These are phyloP conservation scores for Lydus trimaculatus DNA, from an alignment of 2,888 invertebrate species.

Conservation along the genomic window DNA sequence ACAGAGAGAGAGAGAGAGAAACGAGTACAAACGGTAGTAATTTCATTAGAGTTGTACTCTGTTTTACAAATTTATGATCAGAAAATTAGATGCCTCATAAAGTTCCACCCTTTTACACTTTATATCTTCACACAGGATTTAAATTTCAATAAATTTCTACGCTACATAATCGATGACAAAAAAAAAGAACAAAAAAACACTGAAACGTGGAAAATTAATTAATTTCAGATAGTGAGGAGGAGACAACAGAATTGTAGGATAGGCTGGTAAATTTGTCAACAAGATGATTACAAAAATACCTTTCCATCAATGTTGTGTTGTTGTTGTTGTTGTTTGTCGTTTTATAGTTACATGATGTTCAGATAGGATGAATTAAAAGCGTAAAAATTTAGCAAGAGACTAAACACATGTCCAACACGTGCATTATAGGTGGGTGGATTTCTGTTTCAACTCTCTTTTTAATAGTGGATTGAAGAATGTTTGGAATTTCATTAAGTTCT, in stretches of 20 bases:
- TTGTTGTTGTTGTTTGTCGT: too few relatives aligned
- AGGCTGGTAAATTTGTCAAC: not conserved
- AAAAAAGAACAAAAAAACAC: too few relatives aligned
- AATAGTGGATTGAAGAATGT: conserved; percentile 31
- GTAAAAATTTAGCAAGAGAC: conserved; percentile 31
- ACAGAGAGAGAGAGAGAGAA: too few relatives aligned
- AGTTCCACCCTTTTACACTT: not conserved
- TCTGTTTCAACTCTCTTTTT: not conserved
- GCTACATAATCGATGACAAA: not conserved
- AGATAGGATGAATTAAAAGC: not conserved
- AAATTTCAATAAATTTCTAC: not conserved
- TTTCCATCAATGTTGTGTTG: conserved; percentile 40
- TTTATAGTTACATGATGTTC: conserved; percentile 29
- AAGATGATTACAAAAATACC: conserved; percentile 38
- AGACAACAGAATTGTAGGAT: not conserved
- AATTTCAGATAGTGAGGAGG: too few relatives aligned
- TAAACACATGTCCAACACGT: conserved; percentile 48
- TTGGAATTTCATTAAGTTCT: conserved; percentile 48
- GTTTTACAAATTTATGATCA: conserved; percentile 8
- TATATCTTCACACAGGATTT: not conserved
- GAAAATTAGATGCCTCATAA: conserved; percentile 13
- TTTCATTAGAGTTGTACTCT: not conserved
- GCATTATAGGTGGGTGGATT: conserved; percentile 32
- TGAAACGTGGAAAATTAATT: too few relatives aligned
- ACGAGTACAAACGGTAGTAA: not conserved